Base-by-base conservation (phyloP, 2,888 invertebrate species). In the Patella caerulea region DNA sequence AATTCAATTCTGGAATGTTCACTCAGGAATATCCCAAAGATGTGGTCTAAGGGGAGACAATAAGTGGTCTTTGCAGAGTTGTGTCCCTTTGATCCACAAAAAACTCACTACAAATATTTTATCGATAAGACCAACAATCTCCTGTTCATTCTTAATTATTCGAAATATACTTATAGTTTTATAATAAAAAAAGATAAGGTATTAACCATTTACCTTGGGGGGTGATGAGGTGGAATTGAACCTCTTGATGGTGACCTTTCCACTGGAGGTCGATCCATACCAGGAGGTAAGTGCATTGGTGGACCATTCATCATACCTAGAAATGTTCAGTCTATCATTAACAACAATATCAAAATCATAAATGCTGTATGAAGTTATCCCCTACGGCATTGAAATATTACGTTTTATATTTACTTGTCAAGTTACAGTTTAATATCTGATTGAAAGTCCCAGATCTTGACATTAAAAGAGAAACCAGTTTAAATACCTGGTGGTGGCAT, bases 301-400 rank as follows among this genome's bases (percentile, higher is more conserved):
- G 87, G 86, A 12, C 87, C 88, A 84, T 88, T 88, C 82, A 87
- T 75, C 84, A 87, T 85, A 70, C 87, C 87, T 88, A 76, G 2
- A 82, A 75, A n/a, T 72, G 59, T 73, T 54, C 24, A 53, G 45
- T 59, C 55, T 73, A 4, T 19, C 17, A 65, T 24, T 59, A 17
- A 59, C 2, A 59, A 19, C 59, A 59, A 17, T 59, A 59, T 19
- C 15, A 59, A 59, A 59, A 11, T 45, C 45, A 45, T 45, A 45
- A 45, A 9, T 45, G 45, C 45, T 45, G 45, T 45, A 45, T 45
- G 45, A 45, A 45, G 45, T 45, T 45, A 45, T 45, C 7, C 45
- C 45, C 7, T 45, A 45, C 19, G 0, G 12, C 12, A 1, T 24
- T n/a, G n/a, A 11, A 65, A 65, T 19, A 65, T 65, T n/a, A 7